Conservation (phyloP, 2,797 vertebrate genomes). For the Glyptemys insculpta region DNA sequence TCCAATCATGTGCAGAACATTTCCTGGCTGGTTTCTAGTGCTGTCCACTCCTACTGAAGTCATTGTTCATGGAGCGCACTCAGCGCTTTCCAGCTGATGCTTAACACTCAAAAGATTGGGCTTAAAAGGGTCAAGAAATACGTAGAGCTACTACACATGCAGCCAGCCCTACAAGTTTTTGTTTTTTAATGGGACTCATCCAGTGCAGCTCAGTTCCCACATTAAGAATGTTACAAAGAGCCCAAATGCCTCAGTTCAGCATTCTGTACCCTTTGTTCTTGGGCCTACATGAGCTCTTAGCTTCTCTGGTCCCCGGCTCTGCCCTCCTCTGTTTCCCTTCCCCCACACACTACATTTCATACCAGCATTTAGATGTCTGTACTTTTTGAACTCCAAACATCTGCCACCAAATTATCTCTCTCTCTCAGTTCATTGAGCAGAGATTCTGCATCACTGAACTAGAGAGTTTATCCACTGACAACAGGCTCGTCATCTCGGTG, state of each 20-base stretch:
- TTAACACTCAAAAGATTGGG: background rate
- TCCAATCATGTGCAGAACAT: background rate
- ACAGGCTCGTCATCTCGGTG: background rate
- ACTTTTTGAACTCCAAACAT: conserved; percentile 40
- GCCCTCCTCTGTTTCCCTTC: background rate
- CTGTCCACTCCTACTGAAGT: background rate
- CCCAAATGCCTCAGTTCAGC: background rate
- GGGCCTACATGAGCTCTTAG: background rate
- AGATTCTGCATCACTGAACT: conserved; percentile 34
- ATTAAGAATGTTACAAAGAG: background rate
- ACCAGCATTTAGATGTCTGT: conserved; percentile 20
- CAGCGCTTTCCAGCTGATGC: background rate
- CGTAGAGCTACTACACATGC: rapidly evolving
- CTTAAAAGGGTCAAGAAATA: background rate
- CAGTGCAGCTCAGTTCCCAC: rapidly evolving
- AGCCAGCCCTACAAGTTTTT: background rate
- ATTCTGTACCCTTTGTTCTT: background rate
- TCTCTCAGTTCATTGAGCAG: conserved; percentile 23
- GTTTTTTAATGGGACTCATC: background rate
- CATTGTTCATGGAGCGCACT: rapidly evolving
- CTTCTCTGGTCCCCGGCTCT: background rate
- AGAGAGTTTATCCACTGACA: conserved; percentile 23
- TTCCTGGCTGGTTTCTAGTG: background rate
- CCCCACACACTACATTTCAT: conserved; percentile 10
- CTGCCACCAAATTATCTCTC: conserved; percentile 62